Base-by-base conservation (phyloP, 2,888 invertebrate species). In the Aspidapion aeneum region DNA sequence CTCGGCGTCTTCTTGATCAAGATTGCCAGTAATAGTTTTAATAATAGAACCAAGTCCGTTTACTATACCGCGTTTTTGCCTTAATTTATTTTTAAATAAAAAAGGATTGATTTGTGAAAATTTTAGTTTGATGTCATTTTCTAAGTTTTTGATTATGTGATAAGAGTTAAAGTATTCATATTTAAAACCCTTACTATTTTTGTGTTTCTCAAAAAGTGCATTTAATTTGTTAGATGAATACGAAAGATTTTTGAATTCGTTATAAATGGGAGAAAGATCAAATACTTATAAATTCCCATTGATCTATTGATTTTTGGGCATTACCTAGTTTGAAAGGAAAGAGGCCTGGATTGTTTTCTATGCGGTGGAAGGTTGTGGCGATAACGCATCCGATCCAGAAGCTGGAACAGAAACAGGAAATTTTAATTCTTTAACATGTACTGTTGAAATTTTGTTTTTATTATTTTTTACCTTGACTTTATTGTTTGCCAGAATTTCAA, bases 341-440 rank as follows among this genome's bases (percentile, higher is more conserved):
- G n/a, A n/a, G n/a, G n/a, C n/a, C n/a, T n/a, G n/a, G n/a, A n/a
- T n/a, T 52, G 17, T 52, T 52, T n/a, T 52, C 52, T 17, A 52
- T 52, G 3, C 7, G 5, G 7, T 52, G 5, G 19, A 52, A 48
- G 52, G 52, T 52, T n/a, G 18, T 19, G 52, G 52, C 3, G 5
- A n/a, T n/a, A 9, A 19, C 52, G 19, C 7, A 17, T 52, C 5
- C 17, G 17, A n/a, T 18, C 52, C 17, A 17, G 52, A 52, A 18
- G 3, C 52, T 52, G 17, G 3, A 52, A 52, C 52, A 52, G 52
- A 52, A 52, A 52, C 52, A 19, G 52, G 5, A 18, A 9, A 18
- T 52, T n/a, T 52, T 9, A 52, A n/a, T 52, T 52, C 52, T 52
- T 52, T 52, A 9, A 52, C 52, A 52, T 52, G 52, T 9, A 52